Conservation (phyloP, 2,113 vertebrate genomes). For the Puma concolor region DNA sequence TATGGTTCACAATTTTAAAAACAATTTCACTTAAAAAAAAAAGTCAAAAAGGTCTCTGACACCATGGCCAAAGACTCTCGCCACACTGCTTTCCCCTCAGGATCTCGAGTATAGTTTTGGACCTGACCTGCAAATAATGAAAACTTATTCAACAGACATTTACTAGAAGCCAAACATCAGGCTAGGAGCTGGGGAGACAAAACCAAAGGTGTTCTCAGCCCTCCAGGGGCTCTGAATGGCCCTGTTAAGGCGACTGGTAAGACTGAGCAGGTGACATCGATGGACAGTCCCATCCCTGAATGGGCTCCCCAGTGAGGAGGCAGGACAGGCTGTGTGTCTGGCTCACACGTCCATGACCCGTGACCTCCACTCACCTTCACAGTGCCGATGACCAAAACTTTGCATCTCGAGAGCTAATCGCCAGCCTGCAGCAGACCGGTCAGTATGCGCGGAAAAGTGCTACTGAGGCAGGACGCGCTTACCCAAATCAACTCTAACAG, state of each 20-base stretch:
- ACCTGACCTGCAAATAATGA: background rate
- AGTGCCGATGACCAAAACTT: background rate
- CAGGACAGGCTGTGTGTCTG: background rate
- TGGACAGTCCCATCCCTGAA: background rate
- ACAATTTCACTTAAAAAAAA: background rate
- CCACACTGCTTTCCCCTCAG: background rate
- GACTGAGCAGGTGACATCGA: background rate
- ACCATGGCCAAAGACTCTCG: background rate
- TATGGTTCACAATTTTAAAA: background rate
- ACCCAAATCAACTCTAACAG: background rate
- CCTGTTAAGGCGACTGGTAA: background rate
- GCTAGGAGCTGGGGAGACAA: background rate
- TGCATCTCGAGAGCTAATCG: background rate
- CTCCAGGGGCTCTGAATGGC: background rate
- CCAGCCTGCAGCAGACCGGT: background rate
- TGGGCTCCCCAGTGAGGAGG: background rate
- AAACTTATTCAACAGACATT: background rate
- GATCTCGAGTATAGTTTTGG: background rate
- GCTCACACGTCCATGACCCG: accelerated
- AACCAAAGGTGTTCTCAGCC: background rate
- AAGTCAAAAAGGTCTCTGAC: background rate
- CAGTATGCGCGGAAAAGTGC: background rate
- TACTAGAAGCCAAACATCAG: background rate
- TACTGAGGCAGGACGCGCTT: background rate
- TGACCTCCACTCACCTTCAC: background rate